Evolutionary conservation across 2,797 vertebrate species (phyloP).

Genomic region (Botia kubotai): DNA sequence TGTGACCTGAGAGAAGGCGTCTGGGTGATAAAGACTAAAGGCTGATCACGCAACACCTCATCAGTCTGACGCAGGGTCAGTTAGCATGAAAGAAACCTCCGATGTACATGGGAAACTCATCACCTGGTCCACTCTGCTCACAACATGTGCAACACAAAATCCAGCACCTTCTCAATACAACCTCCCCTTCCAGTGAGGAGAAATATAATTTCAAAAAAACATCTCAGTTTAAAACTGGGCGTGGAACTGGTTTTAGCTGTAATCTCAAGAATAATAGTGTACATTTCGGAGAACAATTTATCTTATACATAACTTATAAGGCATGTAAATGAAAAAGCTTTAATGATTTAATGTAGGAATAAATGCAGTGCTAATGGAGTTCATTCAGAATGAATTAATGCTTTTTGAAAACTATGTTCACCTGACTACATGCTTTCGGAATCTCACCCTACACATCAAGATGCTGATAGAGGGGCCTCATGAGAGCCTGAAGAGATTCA

Average conservation of each 20-base stretch:
- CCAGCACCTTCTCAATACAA: constrained; percentile 30
- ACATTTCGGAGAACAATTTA: not conserved
- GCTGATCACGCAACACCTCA: constrained; percentile 56
- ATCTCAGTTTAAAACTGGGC: not conserved
- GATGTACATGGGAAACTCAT: constrained; percentile 41
- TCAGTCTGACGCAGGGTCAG: constrained; percentile 55
- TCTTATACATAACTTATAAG: constrained; percentile 1
- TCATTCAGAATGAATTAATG: constrained; percentile 20
- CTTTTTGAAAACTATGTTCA: not conserved
- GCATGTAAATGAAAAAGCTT: too few species aligned
- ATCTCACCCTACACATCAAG: not conserved
- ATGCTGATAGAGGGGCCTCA: constrained; percentile 24
- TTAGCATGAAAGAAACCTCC: constrained; percentile 45
- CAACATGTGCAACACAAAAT: constrained; percentile 25
- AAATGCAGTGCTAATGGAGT: constrained; percentile 2
- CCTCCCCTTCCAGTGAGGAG: not conserved
- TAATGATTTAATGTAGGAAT: constrained; percentile 7
- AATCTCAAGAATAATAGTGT: not conserved
- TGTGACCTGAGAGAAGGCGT: constrained; percentile 37
- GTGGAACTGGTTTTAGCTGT: not conserved
- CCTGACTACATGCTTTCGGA: not conserved
- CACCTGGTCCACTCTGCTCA: constrained; percentile 14
- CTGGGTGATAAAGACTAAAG: constrained; percentile 53
- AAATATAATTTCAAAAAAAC: not conserved
- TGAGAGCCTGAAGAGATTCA: constrained; percentile 45